Conservation (phyloP, 2,888 invertebrate species). For the Embidobia sp. region DNA sequence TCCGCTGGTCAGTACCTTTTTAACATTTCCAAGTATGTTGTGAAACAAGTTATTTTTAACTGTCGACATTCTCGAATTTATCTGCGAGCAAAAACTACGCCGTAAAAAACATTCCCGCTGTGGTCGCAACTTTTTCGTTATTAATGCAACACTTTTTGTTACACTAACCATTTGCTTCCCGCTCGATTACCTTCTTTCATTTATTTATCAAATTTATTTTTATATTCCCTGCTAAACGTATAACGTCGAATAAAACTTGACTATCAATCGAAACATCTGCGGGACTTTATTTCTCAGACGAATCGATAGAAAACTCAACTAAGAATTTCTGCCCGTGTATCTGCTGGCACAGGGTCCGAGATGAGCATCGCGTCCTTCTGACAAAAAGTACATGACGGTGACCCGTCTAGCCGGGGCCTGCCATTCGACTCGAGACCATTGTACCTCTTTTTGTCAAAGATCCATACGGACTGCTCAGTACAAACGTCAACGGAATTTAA, state of each 20-base stretch:
- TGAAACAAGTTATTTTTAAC: too few relatives aligned
- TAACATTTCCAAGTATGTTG: background rate
- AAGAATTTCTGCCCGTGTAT: background rate
- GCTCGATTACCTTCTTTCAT: too few relatives aligned
- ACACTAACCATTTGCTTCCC: too few relatives aligned
- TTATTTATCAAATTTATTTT: too few relatives aligned
- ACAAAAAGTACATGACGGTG: constrained; percentile 57
- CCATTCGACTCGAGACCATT: constrained; percentile 73
- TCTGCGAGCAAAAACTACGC: too few relatives aligned
- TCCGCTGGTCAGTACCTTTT: background rate
- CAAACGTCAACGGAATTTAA: constrained; percentile 78
- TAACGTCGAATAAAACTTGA: too few relatives aligned
- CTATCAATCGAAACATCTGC: too few relatives aligned
- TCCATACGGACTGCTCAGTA: constrained; percentile 73
- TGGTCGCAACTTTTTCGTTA: too few relatives aligned
- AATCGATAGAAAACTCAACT: constrained; percentile 1
- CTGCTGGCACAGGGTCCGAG: constrained; percentile 1
- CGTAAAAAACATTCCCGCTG: too few relatives aligned
- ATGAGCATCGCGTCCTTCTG: constrained; percentile 32
- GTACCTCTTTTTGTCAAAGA: constrained; percentile 76
- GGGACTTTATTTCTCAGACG: background rate
- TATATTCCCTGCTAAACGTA: too few relatives aligned
- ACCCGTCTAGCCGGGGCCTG: constrained; percentile 73
- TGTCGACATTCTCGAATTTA: too few relatives aligned
- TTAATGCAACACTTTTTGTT: too few relatives aligned